Evolutionary conservation across 2,113 vertebrate genomes (phyloP).

Genomic region (Hypocryptadius cinnamomeus): DNA sequence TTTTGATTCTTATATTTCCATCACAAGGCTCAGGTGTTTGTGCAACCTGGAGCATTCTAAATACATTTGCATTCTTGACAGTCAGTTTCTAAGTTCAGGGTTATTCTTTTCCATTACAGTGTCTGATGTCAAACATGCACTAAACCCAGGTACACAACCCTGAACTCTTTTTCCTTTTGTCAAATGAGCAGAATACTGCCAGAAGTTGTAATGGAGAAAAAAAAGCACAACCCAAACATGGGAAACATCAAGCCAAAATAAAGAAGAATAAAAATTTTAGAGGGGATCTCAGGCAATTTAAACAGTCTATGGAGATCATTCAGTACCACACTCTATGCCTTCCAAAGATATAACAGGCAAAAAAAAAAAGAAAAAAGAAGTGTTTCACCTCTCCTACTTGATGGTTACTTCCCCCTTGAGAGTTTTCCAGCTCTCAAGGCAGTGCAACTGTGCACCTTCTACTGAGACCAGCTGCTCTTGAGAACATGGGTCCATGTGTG

Average conservation of each 20-base stretch:
- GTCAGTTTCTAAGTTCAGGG: not conserved
- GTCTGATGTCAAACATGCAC: not conserved
- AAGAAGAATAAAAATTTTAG: not conserved
- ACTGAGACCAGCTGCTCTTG: not conserved
- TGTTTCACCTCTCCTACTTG: not conserved
- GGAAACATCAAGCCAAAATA: not conserved
- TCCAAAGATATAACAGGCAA: not conserved
- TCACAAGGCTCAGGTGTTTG: not conserved
- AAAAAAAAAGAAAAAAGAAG: too few relatives aligned
- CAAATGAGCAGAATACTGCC: not conserved
- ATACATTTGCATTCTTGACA: not conserved
- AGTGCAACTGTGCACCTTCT: not conserved
- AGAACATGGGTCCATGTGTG: fast-evolving
- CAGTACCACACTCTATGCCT: not conserved
- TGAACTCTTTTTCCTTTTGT: not conserved
- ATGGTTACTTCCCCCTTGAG: fast-evolving
- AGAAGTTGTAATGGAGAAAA: not conserved
- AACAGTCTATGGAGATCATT: not conserved
- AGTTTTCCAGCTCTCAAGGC: not conserved
- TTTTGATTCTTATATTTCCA: not conserved
- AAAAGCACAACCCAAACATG: not conserved
- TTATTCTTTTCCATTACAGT: not conserved
- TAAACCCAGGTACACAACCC: not conserved
- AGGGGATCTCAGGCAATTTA: not conserved
- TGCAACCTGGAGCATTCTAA: not conserved